Evolutionary conservation across 2,113 vertebrate genomes (phyloP), one percentile per base, ranked within the genome.

Genomic region (Sardina pilchardus): DNA sequence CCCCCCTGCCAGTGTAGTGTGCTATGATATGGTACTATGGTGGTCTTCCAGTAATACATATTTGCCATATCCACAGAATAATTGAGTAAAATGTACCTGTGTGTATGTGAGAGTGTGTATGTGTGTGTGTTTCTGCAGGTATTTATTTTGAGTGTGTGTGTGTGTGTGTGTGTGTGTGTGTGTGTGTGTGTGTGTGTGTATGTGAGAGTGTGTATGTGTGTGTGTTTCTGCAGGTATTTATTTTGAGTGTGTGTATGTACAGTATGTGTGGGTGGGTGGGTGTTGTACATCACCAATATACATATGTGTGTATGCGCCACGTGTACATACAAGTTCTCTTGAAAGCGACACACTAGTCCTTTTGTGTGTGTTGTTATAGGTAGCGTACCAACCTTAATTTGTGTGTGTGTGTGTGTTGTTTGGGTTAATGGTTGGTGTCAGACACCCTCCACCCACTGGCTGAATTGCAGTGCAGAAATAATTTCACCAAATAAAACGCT

Each of bases 391-490:
- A 16, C 26, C 71, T 30, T 78, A 67, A 67, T 67, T 26, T 34
- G 63, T 44, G 6, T 83, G 81, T 53, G 44, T 83, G 82, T 43
- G 63, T 71, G 84, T 86, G 88, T 89, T 83, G 88, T 85, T 82
- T 82, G 87, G 86, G 87, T 86, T 88, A 85, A 85, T 90, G 85
- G 84, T 47, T 45, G 85, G 88, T 44, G 82, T 86, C 89, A 85
- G 85, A 85, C 85, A 83, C 83, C 85, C 84, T 80, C 89, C 84
- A 84, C 86, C 50, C 84, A 84, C 86, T 39, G 86, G 81, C 81
- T 83, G 84, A 89, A 88, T 89, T 88, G 88, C 88, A 86, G 86
- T 83, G 88, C 87, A 83, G 85, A 81, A 84, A 88, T 87, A 85
- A 87, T 87, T 59, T 56, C 9, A 48, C 50, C 53, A 85, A 85